Evolutionary conservation across 2,113 vertebrate species (phyloP), one percentile per base, ranked within the genome.

Genomic region (Oreochromis spilurus): DNA sequence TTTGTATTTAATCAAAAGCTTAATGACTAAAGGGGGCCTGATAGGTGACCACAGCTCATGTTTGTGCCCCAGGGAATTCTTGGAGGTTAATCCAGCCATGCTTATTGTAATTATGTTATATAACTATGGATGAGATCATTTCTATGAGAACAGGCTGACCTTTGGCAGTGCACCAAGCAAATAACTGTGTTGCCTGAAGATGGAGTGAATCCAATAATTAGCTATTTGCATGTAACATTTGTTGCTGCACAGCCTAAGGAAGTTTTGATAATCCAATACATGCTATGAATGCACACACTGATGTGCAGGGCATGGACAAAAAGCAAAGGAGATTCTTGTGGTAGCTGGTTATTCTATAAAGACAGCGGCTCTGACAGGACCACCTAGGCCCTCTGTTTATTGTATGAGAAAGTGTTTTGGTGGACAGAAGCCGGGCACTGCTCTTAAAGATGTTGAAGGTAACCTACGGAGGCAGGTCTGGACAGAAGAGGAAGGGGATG

Each of bases 321-420:
- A 75, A 81, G 55, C 82, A 45, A 43, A 88, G 72, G 79, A 84
- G 91, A 91, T 89, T 94, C 80, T 85, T 89, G 95, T 94, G 94
- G 96, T 96, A 94, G 96, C 96, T 92, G 91, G 93, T 95, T 95
- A 95, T 95, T 97, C 95, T 94, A 96, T 92, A 93, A 96, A 95
- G 96, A 95, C 93, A 90, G 82, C 62, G 82, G 87, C 93, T 91
- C 92, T 97, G 96, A 97, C 96, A 96, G 96, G 97, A 97, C 97
- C 97, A 97, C 97, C 97, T 94, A 83, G 93, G 87, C 91, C 94
- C 93, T 95, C 31, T 97, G 97, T 97, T 98, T 98, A 97, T 98
- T 97, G 96, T 97, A 97, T 94, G 94, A 95, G 93, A 93, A 94
- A 91, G 95, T 95, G 94, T 92, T 95, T 93, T 96, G 90, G 95